These are phyloP conservation scores for Diplodus sargus DNA, from an alignment of 2,797 vertebrate genomes.

Conservation along the genomic window DNA sequence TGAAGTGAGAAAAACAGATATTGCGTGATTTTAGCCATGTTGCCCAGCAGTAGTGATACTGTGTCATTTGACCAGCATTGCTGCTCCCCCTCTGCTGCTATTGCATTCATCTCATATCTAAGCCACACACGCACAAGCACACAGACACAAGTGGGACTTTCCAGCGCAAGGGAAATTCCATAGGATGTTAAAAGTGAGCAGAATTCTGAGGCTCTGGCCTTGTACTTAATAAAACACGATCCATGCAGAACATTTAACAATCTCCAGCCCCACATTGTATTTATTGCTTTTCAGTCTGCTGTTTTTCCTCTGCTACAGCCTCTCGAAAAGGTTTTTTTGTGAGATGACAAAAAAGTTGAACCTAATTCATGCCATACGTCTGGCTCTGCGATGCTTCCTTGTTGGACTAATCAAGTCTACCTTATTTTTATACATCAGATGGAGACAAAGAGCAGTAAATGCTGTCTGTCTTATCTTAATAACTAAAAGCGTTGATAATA, in stretches of 20 bases:
- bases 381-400: slow-evolving; percentile 40
- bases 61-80: slow-evolving; percentile 68
- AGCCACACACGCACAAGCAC: slow-evolving; percentile 33
- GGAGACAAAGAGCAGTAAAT: background rate
- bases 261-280: slow-evolving; percentile 51
- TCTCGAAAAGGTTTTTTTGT: slow-evolving; percentile 11
- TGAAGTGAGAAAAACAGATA: too few relatives aligned
- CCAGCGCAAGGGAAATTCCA: slow-evolving; percentile 71
- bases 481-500: background rate
- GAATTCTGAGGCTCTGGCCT: slow-evolving; percentile 67
- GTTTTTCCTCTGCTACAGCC: slow-evolving; percentile 49
- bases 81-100: slow-evolving; percentile 41
- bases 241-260: slow-evolving; percentile 56
- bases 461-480: background rate
- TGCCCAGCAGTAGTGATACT: slow-evolving; percentile 43
- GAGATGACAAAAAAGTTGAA: slow-evolving; percentile 34
- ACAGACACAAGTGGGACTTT: slow-evolving; percentile 66
- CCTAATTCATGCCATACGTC: slow-evolving; percentile 39
- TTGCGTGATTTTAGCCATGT: background rate
- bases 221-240: slow-evolving; percentile 73
- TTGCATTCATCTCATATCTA: slow-evolving; percentile 57
- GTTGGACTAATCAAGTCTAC: too few relatives aligned
- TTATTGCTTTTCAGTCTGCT: slow-evolving; percentile 61
- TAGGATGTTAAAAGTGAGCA: slow-evolving; percentile 65
- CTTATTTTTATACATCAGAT: too few relatives aligned